phyloP scores from a whole-genome alignment of 2,113 vertebrate genomes.

The Tonatia bakeri region DNA sequence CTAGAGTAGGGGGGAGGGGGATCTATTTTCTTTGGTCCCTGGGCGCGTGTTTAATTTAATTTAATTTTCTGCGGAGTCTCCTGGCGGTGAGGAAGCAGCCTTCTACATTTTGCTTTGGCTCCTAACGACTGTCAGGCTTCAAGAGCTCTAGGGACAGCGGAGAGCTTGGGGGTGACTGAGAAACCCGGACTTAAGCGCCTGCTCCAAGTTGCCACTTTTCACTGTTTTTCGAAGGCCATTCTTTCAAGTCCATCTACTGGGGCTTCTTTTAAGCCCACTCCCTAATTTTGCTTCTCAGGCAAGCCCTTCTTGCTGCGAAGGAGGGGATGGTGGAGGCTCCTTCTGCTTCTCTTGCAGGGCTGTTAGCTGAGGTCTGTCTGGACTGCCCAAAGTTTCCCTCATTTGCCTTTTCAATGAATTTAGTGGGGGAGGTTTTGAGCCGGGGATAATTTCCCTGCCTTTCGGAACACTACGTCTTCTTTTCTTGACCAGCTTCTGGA shows the following conservation, averaged over 20 bases:
- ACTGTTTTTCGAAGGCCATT: background rate
- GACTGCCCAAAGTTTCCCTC: background rate
- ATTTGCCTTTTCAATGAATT: background rate
- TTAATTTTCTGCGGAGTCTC: conserved; percentile 63
- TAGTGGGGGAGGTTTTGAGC: background rate
- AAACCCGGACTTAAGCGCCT: background rate
- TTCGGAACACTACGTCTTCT: background rate
- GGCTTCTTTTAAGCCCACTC: background rate
- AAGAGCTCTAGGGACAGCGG: background rate
- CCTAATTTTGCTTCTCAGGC: background rate
- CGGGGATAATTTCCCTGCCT: background rate
- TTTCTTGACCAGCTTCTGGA: background rate
- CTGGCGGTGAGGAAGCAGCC: background rate
- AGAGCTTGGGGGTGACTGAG: background rate
- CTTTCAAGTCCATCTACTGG: background rate
- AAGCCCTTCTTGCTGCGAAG: background rate
- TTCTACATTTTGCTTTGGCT: background rate
- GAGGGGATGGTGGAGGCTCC: background rate
- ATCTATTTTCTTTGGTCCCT: conserved; percentile 61
- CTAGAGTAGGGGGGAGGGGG: background rate
- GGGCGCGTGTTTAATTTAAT: conserved; percentile 68
- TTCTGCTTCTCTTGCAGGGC: background rate
- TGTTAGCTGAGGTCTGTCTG: background rate
- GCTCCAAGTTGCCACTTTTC: background rate
- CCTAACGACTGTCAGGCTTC: background rate